These are phyloP conservation scores for Xyrichtys novacula DNA, from an alignment of 2,797 vertebrate genomes.

Conservation along the genomic window DNA sequence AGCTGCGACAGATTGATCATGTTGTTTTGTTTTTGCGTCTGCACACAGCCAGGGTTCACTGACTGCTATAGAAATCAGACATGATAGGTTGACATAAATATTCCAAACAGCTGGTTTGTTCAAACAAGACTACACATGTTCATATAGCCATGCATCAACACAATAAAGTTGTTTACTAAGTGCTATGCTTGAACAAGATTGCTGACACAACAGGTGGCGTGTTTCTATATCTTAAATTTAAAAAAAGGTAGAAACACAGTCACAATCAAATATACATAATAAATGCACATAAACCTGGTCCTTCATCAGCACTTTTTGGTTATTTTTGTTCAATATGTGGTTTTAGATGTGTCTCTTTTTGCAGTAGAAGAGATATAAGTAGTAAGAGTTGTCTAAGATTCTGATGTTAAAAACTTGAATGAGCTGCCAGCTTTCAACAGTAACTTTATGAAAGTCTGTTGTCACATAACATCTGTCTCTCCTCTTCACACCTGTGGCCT, in stretches of 20 bases:
- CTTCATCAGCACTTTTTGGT: conserved; percentile 3
- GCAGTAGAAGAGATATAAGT: neutral
- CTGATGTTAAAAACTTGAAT: neutral
- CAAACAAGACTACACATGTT: conserved; percentile 20
- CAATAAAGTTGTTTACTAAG: conserved; percentile 1
- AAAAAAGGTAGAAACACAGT: conserved; percentile 1
- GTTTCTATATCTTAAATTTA: conserved; percentile 1
- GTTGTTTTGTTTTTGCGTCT: neutral
- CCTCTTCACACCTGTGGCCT: conserved; percentile 53
- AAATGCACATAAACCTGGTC: conserved; percentile 18
- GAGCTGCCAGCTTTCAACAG: conserved; percentile 20
- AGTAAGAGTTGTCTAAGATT: neutral
- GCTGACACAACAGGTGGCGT: conserved; percentile 1
- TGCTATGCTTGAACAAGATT: conserved; percentile 5
- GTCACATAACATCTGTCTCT: conserved; percentile 43
- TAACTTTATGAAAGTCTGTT: conserved; percentile 31
- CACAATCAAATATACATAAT: conserved; percentile 10
- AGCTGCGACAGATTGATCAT: neutral
- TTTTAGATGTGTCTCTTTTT: neutral
- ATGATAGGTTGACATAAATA: conserved; percentile 15
- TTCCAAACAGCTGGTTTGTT: conserved; percentile 33
- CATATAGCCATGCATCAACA: neutral
- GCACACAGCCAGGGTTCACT: conserved; percentile 21
- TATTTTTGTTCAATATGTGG: neutral
- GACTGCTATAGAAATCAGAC: conserved; percentile 5